Percentiles rank a stretch among this genome's conserved stretches.
These are phyloP conservation scores for mouse (Mus musculus) DNA, from an alignment of 2,113 vertebrate genomes.

Conservation along the genomic window DNA sequence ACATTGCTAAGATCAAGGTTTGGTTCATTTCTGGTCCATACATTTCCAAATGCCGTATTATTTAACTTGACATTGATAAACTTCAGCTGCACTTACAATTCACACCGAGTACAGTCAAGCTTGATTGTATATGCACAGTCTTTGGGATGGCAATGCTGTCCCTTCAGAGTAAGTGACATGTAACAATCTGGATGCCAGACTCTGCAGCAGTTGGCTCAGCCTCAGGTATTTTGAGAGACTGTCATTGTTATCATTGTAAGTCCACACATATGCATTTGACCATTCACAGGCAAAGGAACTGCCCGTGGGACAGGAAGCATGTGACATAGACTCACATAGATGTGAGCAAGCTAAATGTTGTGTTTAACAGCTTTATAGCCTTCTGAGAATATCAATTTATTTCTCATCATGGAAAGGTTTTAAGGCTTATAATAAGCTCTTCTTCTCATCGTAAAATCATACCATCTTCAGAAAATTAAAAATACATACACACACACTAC, in stretches of 20 bases:
- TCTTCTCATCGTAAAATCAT: conserved; percentile 41
- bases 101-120: background rate
- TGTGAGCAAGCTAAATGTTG: background rate
- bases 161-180: background rate
- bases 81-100: background rate
- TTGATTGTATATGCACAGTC: background rate
- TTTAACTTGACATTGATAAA: background rate
- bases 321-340: background rate
- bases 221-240: conserved; percentile 20
- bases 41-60: background rate
- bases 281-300: background rate
- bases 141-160: background rate
- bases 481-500: background rate
- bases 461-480: background rate
- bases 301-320: background rate
- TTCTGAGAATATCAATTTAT: background rate
- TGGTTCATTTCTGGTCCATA: conserved; percentile 2
- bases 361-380: background rate
- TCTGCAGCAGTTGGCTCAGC: conserved; percentile 4
- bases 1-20: conserved; percentile 8
- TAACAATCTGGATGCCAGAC: background rate
- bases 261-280: background rate
- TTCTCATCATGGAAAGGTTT: background rate
- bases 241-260: background rate
- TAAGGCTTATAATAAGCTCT: conserved; percentile 40